phyloP scores from a whole-genome alignment of 2,797 vertebrate genomes.

The Prunella strophiata region DNA sequence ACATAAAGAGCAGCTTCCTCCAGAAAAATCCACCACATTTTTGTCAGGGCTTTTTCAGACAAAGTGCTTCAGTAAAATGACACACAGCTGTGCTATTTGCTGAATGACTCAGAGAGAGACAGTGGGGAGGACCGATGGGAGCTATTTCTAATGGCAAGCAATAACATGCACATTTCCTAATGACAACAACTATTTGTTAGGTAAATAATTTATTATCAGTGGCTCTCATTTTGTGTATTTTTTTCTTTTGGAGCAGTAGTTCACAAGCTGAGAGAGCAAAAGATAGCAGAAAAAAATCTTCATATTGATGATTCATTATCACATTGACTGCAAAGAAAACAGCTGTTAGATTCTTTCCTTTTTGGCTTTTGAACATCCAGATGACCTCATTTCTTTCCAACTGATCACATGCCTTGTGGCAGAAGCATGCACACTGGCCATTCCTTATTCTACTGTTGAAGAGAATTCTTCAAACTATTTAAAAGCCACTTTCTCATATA shows the following conservation, averaged over 20 bases:
- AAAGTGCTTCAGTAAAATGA: not conserved
- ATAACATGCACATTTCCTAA: not conserved
- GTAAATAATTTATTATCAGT: not conserved
- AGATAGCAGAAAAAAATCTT: not conserved
- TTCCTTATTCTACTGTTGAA: constrained; percentile 30
- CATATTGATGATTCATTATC: constrained; percentile 41
- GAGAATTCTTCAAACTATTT: not conserved
- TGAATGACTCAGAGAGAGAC: not conserved
- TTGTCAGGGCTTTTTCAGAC: not conserved
- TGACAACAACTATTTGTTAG: not conserved
- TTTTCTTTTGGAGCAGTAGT: not conserved
- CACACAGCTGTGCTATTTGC: not conserved
- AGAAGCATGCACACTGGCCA: not conserved
- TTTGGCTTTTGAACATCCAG: constrained; percentile 4
- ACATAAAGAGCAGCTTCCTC: not conserved
- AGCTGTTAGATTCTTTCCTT: constrained; percentile 55
- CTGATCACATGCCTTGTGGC: constrained; percentile 23
- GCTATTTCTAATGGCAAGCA: not conserved
- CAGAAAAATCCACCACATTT: not conserved
- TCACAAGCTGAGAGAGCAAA: not conserved
- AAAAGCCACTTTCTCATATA: not conserved
- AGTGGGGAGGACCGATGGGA: not conserved
- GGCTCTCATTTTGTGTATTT: not conserved
- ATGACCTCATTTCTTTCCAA: constrained; percentile 4
- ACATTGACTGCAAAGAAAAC: constrained; percentile 26